Evolutionary conservation across 2,113 vertebrate species (phyloP).

Genomic region (Corythoichthys haematopterus): DNA sequence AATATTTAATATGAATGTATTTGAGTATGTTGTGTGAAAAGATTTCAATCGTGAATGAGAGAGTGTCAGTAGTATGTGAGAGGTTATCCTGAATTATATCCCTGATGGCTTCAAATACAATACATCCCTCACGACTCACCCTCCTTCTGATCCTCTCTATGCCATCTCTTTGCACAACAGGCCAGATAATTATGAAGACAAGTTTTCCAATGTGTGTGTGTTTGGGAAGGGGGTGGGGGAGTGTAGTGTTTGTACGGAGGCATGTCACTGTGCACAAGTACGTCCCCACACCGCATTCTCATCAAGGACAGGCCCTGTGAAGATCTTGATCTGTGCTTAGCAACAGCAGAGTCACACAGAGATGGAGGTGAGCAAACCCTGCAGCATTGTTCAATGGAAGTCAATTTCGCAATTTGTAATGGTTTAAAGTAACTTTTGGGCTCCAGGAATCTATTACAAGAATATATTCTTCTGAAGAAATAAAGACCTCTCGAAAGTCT

Average conservation of each 20-base stretch:
- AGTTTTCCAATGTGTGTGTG: not conserved
- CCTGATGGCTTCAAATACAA: conserved; percentile 12
- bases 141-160: not conserved
- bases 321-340: conserved; percentile 22
- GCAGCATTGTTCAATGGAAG: not conserved
- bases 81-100: not conserved
- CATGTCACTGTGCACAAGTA: not conserved
- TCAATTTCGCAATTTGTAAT: not conserved
- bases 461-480: no score
- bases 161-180: conserved; percentile 1
- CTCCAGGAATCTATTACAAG: no score
- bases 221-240: not conserved
- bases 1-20: no score
- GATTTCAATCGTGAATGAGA: not conserved
- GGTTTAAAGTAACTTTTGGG: no score
- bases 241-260: not conserved
- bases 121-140: conserved; percentile 20
- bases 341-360: conserved; percentile 41
- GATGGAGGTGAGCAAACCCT: conserved; percentile 5
- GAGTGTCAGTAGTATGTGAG: not conserved
- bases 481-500: no score
- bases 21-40: not conserved
- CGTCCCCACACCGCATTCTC: not conserved
- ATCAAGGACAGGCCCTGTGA: conserved; percentile 9
- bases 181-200: conserved; percentile 38